Evolutionary conservation across 2,113 vertebrate genomes (phyloP).

Genomic region (Brevimyrus niger): DNA sequence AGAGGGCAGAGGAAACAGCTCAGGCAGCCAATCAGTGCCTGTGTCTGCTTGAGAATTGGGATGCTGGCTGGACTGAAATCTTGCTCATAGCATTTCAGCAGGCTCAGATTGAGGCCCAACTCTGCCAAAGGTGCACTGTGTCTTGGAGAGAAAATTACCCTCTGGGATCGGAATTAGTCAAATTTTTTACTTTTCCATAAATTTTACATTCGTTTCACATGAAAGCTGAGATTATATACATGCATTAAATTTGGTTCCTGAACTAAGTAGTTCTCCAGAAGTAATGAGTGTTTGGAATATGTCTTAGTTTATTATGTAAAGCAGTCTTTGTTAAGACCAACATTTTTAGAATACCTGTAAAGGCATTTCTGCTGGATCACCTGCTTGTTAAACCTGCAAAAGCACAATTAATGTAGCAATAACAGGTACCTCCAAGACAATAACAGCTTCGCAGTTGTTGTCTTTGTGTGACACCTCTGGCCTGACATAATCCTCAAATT

Average conservation of each 20-base stretch:
- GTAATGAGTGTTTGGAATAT: constrained; percentile 4
- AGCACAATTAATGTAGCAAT: constrained; percentile 3
- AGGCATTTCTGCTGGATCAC: background rate
- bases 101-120: background rate
- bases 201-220: constrained; percentile 19
- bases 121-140: background rate
- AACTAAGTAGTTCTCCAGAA: constrained; percentile 18
- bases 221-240: constrained; percentile 32
- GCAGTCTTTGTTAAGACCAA: constrained; percentile 8
- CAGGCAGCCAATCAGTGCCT: background rate
- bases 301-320: constrained; percentile 10
- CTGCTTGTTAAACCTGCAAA: background rate
- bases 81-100: background rate
- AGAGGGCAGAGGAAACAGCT: background rate
- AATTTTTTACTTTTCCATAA: background rate
- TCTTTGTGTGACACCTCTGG: background rate
- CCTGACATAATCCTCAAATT: background rate
- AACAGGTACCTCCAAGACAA: constrained; percentile 3
- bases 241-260: constrained; percentile 29
- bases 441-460: background rate
- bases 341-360: background rate
- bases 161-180: background rate
- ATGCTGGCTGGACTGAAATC: background rate
- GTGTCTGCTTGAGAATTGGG: background rate
- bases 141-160: background rate